Evolutionary conservation across 2,113 vertebrate genomes (phyloP).

Genomic region (Leuciscus idus): DNA sequence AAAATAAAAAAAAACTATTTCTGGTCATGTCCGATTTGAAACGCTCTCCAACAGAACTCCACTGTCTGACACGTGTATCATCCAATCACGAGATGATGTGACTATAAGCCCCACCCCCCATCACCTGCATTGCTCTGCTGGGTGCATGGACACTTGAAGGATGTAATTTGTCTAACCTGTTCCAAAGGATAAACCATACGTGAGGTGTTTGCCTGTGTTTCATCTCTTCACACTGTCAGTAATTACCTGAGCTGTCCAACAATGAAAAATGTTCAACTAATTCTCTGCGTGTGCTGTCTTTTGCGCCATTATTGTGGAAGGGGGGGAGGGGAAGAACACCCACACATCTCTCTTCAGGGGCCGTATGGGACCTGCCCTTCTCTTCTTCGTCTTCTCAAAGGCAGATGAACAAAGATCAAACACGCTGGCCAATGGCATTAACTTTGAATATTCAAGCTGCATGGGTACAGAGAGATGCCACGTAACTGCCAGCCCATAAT

Average conservation of each 20-base stretch:
- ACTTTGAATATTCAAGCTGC: constrained; percentile 23
- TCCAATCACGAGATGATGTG: background rate
- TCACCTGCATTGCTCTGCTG: background rate
- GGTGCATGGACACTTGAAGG: constrained; percentile 27
- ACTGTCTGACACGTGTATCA: background rate
- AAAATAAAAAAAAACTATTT: too few relatives aligned
- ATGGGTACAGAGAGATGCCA: constrained; percentile 16
- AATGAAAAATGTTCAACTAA: constrained; percentile 45
- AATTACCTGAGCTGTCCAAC: constrained; percentile 54
- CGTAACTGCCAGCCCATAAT: constrained; percentile 21
- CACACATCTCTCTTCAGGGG: constrained; percentile 4
- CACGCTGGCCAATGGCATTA: constrained; percentile 27
- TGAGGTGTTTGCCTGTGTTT: constrained; percentile 29
- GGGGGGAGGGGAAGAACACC: background rate
- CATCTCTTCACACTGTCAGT: constrained; percentile 15
- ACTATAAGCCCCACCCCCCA: background rate
- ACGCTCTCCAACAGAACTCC: background rate
- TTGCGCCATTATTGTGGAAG: background rate
- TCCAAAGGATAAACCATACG: constrained; percentile 49
- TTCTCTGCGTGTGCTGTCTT: constrained; percentile 10
- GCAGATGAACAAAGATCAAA: constrained; percentile 39
- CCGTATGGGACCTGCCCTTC: background rate
- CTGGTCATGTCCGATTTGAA: too few relatives aligned
- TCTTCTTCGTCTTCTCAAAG: constrained; percentile 17
- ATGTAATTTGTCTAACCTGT: constrained; percentile 25